phyloP scores from a whole-genome alignment of 2,113 vertebrate genomes.

The Syngnathus floridae region DNA sequence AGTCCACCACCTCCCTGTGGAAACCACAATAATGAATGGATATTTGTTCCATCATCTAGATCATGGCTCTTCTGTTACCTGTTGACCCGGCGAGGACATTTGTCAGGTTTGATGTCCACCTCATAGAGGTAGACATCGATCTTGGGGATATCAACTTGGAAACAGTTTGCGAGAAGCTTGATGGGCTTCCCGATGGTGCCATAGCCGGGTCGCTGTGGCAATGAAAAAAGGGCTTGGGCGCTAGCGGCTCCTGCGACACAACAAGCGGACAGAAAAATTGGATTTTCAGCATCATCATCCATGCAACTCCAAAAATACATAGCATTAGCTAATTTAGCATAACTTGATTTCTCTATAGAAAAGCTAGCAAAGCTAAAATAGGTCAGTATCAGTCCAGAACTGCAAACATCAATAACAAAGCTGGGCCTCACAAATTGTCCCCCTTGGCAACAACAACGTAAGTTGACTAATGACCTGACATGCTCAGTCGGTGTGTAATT shows the following conservation, averaged over 20 bases:
- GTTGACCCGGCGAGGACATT: constrained; percentile 97
- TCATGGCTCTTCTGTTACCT: constrained; percentile 70
- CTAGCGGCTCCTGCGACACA: constrained; percentile 84
- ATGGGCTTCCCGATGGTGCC: constrained; percentile 99
- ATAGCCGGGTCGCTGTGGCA: constrained; percentile 97
- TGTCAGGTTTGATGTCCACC: constrained; percentile 99
- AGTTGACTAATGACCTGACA: constrained; percentile 25
- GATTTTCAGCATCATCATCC: background rate
- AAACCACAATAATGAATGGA: background rate
- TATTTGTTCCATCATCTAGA: background rate
- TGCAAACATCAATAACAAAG: constrained; percentile 30
- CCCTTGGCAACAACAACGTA: constrained; percentile 16
- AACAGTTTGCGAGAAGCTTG: constrained; percentile 99
- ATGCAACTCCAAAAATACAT: background rate
- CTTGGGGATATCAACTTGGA: constrained; percentile 99
- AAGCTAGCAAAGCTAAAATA: background rate
- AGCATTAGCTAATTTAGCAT: background rate
- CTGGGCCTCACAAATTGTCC: constrained; percentile 12
- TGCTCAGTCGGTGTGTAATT: constrained; percentile 30
- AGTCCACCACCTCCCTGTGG: constrained; percentile 93
- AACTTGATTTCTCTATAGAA: background rate
- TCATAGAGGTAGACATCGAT: constrained; percentile 99
- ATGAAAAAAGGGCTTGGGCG: constrained; percentile 97
- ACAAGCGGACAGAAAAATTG: background rate
- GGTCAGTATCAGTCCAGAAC: constrained; percentile 6